Evolutionary conservation across 2,888 invertebrate species (phyloP).

Genomic region (Caenorhabditis afra): DNA sequence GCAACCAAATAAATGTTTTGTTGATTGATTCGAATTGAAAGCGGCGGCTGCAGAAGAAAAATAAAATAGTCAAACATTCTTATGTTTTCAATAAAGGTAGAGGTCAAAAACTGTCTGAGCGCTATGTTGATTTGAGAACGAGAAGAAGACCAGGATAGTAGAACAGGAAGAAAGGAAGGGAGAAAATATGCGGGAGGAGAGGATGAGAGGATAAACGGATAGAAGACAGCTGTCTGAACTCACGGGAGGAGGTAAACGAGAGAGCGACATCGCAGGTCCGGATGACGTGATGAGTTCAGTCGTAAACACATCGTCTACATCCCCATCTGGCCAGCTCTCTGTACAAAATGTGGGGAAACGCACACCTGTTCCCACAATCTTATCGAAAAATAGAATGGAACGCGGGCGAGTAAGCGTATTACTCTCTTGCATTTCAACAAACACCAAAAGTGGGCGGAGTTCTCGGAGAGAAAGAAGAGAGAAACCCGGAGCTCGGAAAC

Average conservation of each 20-base stretch:
- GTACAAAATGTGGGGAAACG: too few relatives aligned
- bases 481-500: constrained; percentile 12
- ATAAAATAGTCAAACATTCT: background rate
- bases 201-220: background rate
- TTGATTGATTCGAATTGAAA: background rate
- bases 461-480: constrained; percentile 2
- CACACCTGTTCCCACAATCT: constrained; percentile 3
- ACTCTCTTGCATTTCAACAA: constrained; percentile 29
- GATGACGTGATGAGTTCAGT: constrained; percentile 26
- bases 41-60: background rate
- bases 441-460: constrained; percentile 25
- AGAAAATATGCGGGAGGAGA: constrained; percentile 6
- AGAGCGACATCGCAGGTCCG: background rate
- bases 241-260: background rate
- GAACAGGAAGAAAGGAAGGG: constrained; percentile 22
- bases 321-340: background rate
- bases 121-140: background rate
- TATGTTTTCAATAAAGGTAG: background rate
- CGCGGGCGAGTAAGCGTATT: constrained; percentile 14
- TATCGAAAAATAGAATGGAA: constrained; percentile 6
- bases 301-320: background rate
- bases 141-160: constrained; percentile 12
- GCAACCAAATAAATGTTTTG: background rate
- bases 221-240: constrained; percentile 32
- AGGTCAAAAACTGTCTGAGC: background rate